Base-by-base conservation (phyloP, 1,140 invertebrate species). In the Trypoxylus dichotomus region DNA sequence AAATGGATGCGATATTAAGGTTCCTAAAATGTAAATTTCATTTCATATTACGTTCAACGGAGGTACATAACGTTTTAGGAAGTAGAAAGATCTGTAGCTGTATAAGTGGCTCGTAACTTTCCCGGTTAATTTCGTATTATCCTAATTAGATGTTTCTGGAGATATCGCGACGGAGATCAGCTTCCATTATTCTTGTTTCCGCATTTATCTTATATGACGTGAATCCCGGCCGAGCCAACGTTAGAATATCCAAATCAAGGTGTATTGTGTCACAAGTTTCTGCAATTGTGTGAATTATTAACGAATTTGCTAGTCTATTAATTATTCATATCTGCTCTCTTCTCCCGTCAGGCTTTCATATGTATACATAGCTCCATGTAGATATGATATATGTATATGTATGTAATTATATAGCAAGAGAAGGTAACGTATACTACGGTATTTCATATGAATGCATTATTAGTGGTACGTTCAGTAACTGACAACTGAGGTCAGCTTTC, bases 281-380 rank as follows among this genome's bases (percentile, higher is more conserved):
- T 68, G 60, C 60, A 68, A 68, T 68, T 68, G 60, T 68, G 21
- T 68, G 60, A 68, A 68, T 68, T 68, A 68, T 68, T 68, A 68
- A 68, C 60, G 60, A 25, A 68, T 68, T 68, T 68, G 60, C 60
- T 13, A 68, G 24, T 24, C 24, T 10, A 68, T 68, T 68, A 27
- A 68, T 68, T 68, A 68, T 68, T 68, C 60, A 68, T 68, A 68
- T 68, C 60, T 29, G 21, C 60, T 68, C 47, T 58, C 60, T 68
- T 68, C 60, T 68, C 60, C 11, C 60, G 60, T 2, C 60, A n/a
- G 24, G 21, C 8, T 29, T 68, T 15, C 60, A 29, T 68, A 68
- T 68, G 8, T 24, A 25, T 6, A 54, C 47, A n/a, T 15, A 5
- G 15, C 10, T 47, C 32, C 47, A 58, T 63, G 60, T 63, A 63